Percentiles rank a stretch among this genome's conserved stretches.
Conservation (phyloP, 2,888 invertebrate genomes). For the Ellobium chinense region DNA sequence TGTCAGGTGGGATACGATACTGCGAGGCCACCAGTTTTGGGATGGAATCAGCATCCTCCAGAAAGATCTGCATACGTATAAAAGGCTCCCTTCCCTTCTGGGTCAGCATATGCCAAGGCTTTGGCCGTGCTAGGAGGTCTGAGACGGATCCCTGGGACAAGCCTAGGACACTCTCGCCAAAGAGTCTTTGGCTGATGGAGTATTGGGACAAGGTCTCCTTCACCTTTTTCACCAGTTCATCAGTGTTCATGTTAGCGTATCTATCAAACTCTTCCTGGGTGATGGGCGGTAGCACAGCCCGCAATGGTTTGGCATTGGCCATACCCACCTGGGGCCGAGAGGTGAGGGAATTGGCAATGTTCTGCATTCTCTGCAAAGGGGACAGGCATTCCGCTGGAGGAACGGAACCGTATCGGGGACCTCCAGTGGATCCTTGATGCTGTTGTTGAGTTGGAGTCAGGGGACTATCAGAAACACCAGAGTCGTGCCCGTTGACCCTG, state of each 20-base stretch:
- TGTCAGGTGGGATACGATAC: slow-evolving; percentile 98
- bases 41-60: slow-evolving; percentile 96
- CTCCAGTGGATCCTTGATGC: slow-evolving; percentile 80
- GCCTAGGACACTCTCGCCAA: slow-evolving; percentile 96
- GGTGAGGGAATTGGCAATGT: slow-evolving; percentile 97
- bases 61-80: slow-evolving; percentile 88
- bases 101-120: slow-evolving; percentile 99
- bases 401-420: slow-evolving; percentile 82
- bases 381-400: slow-evolving; percentile 87
- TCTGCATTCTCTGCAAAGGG: slow-evolving; percentile 97
- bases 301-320: slow-evolving; percentile 85
- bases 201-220: slow-evolving; percentile 80
- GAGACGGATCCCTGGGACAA: slow-evolving; percentile 91
- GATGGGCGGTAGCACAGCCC: slow-evolving; percentile 97
- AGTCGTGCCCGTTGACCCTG: slow-evolving; percentile 68
- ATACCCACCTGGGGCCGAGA: slow-evolving; percentile 83
- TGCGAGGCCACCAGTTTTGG: slow-evolving; percentile 97
- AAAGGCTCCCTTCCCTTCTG: slow-evolving; percentile 94
- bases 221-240: slow-evolving; percentile 95
- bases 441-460: slow-evolving; percentile 47
- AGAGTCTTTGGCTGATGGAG: slow-evolving; percentile 94
- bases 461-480: slow-evolving; percentile 47
- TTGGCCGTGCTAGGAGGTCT: slow-evolving; percentile 96
- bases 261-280: slow-evolving; percentile 99
- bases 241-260: slow-evolving; percentile 98